Conservation (phyloP, 2,113 vertebrate genomes). For the Ctenodactylus gundi region DNA sequence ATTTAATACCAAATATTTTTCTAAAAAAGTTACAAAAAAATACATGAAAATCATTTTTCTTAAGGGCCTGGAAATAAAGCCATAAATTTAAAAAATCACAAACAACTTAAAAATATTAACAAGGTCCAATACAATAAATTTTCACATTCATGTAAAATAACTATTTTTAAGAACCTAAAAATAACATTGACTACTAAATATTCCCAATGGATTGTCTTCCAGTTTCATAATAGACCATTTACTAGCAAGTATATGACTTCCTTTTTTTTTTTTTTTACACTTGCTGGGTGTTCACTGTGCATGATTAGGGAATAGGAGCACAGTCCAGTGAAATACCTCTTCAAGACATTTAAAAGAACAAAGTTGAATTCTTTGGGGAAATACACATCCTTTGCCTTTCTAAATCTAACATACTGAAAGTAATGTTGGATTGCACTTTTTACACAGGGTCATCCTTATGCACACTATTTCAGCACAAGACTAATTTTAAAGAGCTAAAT, state of each 20-base stretch:
- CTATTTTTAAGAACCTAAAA: conserved; percentile 40
- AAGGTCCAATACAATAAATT: conserved; percentile 41
- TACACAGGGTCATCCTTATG: background rate
- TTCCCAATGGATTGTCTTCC: background rate
- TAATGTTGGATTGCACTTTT: background rate
- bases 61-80: background rate
- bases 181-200: conserved; percentile 45
- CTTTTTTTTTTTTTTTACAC: conserved; percentile 49
- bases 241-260: background rate
- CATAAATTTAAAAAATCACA: background rate
- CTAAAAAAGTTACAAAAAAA: conserved; percentile 4
- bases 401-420: conserved; percentile 42
- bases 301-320: background rate
- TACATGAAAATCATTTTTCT: background rate
- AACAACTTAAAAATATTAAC: conserved; percentile 10
- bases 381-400: background rate
- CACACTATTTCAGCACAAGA: background rate
- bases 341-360: background rate
- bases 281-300: background rate
- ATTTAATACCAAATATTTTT: background rate
- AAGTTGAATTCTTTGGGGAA: background rate
- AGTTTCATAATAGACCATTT: background rate
- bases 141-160: background rate
- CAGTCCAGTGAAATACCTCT: background rate
- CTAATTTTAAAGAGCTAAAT: background rate